These are phyloP conservation scores for Plebejus argus DNA, from an alignment of 2,888 invertebrate genomes.

Conservation along the genomic window DNA sequence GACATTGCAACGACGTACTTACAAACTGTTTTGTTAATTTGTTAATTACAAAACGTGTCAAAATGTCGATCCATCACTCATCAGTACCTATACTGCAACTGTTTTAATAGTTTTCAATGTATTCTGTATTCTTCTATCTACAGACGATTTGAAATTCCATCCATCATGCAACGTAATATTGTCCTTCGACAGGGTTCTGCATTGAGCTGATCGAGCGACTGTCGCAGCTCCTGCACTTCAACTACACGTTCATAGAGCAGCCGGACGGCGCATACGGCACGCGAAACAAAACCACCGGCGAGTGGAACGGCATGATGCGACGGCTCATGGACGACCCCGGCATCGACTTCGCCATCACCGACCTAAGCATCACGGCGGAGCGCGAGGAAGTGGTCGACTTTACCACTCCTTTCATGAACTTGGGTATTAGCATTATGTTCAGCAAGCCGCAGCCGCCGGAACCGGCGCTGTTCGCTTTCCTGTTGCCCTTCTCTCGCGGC, in stretches of 20 bases:
- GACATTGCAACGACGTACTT: not conserved
- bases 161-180: not conserved
- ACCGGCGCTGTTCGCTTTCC: conserved; percentile 94
- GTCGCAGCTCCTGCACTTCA: conserved; percentile 87
- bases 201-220: conserved; percentile 92
- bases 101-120: not conserved
- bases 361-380: conserved; percentile 93
- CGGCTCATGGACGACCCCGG: conserved; percentile 84
- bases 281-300: conserved; percentile 74
- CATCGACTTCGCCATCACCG: conserved; percentile 95
- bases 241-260: conserved; percentile 89
- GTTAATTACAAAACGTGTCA: not conserved
- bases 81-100: no score
- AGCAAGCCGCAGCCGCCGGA: conserved; percentile 90
- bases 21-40: not conserved
- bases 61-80: not conserved
- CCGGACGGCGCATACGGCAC: conserved; percentile 86
- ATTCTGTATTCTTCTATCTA: no score
- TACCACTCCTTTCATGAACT: conserved; percentile 97
- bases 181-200: conserved; percentile 87
- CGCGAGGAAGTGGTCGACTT: conserved; percentile 95
- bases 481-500: conserved; percentile 89
- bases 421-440: conserved; percentile 94
- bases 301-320: conserved; percentile 88
- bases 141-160: no score